phyloP scores from a whole-genome alignment of 2,888 invertebrate species.

The Ophraella communa region DNA sequence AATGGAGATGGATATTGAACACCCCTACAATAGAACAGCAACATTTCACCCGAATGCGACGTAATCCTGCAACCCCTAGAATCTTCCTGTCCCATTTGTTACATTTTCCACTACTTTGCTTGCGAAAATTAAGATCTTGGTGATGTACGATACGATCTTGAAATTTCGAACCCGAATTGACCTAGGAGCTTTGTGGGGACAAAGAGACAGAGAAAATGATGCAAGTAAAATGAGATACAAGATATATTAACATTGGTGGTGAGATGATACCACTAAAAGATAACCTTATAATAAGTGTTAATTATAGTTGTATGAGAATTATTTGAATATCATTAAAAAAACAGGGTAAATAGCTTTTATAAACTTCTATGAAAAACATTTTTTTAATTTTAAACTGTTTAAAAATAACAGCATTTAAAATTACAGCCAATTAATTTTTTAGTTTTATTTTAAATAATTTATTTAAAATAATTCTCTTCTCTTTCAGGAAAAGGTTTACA shows the following conservation, averaged over 20 bases:
- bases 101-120: conserved; percentile 31
- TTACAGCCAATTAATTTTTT: no score
- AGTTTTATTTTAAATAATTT: no score
- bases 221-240: background rate
- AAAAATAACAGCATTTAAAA: no score
- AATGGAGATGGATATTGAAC: conserved; percentile 21
- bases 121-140: conserved; percentile 23
- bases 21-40: conserved; percentile 17
- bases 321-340: no score
- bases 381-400: no score
- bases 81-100: conserved; percentile 40
- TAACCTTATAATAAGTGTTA: no score
- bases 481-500: no score
- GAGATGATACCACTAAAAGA: no score
- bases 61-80: conserved; percentile 37
- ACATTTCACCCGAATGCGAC: conserved; percentile 36
- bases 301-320: no score
- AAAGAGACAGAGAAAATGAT: background rate
- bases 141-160: conserved; percentile 21
- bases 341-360: no score
- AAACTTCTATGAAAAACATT: no score
- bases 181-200: conserved; percentile 13
- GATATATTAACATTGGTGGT: background rate
- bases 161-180: conserved; percentile 17
- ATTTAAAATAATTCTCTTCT: no score